Evolutionary conservation across 1,140 invertebrate genomes (phyloP).

Genomic region (Scaptodrosophila lebanonensis): DNA sequence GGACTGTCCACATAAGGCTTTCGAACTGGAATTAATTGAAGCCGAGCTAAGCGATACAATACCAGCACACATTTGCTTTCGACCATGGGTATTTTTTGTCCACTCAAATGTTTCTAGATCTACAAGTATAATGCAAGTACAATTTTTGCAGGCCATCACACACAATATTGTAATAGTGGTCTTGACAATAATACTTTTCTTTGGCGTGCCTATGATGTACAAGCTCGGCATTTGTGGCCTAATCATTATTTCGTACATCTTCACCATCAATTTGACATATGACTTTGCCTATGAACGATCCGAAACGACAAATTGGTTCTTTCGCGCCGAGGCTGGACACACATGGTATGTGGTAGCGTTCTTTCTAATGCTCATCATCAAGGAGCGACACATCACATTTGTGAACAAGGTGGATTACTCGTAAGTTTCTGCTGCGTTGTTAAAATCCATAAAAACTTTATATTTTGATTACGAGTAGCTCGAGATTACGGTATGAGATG

Average conservation of each 20-base stretch:
- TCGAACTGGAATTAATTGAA: slow-evolving; percentile 24
- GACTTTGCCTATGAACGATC: slow-evolving; percentile 80
- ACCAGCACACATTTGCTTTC: slow-evolving; percentile 70
- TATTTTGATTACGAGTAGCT: slow-evolving; percentile 11
- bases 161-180: slow-evolving; percentile 86
- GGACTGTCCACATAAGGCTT: slow-evolving; percentile 6
- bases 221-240: slow-evolving; percentile 80
- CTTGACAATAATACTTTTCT: slow-evolving; percentile 86
- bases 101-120: too few species aligned
- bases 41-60: slow-evolving; percentile 3
- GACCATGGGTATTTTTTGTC: slow-evolving; percentile 81
- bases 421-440: slow-evolving; percentile 7
- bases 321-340: slow-evolving; percentile 13
- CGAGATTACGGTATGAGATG: slow-evolving; percentile 43
- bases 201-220: slow-evolving; percentile 87
- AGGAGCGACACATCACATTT: slow-evolving; percentile 26
- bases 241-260: slow-evolving; percentile 8
- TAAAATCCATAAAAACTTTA: too few species aligned
- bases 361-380: slow-evolving; percentile 4
- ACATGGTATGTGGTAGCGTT: slow-evolving; percentile 26
- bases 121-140: too few species aligned
- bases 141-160: slow-evolving; percentile 85
- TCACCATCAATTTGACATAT: slow-evolving; percentile 81
- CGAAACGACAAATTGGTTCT: slow-evolving; percentile 86
- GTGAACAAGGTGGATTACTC: slow-evolving; percentile 19